Conservation (phyloP, 2,797 vertebrate species). For the Cygnus olor region DNA sequence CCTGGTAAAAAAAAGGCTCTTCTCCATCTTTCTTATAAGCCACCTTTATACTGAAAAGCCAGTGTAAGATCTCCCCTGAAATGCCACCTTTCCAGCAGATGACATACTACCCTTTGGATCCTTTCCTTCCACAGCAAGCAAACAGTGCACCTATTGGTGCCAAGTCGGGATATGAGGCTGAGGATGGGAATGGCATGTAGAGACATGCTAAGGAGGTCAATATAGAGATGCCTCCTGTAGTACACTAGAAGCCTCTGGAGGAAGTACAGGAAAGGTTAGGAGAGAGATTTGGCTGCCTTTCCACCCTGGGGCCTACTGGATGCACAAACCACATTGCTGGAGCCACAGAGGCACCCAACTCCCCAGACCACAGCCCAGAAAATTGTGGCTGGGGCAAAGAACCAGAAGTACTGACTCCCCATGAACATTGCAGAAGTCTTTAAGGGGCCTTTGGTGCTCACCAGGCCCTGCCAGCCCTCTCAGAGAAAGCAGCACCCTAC, state of each 20-base stretch:
- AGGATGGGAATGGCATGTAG: neutral
- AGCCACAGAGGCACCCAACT: neutral
- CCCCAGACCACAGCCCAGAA: neutral
- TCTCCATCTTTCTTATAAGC: too few species aligned
- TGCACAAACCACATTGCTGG: fast-evolving
- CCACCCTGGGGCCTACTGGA: neutral
- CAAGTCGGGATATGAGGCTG: neutral
- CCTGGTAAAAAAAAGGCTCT: too few species aligned
- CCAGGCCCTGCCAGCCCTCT: neutral
- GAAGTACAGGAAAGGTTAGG: neutral
- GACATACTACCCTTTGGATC: neutral
- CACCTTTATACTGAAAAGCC: too few species aligned
- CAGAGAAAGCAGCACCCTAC: neutral
- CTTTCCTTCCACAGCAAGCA: neutral
- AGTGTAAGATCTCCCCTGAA: too few species aligned
- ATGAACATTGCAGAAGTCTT: neutral
- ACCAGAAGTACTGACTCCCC: neutral
- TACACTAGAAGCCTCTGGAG: neutral
- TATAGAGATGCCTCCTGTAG: neutral
- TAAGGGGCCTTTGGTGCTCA: neutral
- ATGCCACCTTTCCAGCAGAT: neutral
- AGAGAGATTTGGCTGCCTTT: neutral
- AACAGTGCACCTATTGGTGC: neutral
- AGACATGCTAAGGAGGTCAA: neutral
- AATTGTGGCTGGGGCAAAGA: neutral